Conservation (phyloP, 2,113 vertebrate species). For the Sisor rabdophorus region DNA sequence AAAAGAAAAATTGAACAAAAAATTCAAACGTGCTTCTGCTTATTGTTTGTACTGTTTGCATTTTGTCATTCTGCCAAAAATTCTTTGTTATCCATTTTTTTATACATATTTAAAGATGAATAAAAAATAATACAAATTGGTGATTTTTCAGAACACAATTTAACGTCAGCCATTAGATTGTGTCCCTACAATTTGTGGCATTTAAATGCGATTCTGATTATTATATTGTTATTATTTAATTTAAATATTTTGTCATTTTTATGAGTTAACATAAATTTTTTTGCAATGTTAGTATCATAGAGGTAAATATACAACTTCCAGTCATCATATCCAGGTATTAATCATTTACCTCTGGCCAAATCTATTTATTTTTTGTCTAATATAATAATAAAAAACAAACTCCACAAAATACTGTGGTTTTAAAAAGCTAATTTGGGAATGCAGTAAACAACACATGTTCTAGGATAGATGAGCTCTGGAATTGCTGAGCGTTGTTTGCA, state of each 20-base stretch:
- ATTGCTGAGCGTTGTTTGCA: conserved; percentile 40
- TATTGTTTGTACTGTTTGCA: neutral
- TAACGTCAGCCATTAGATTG: neutral
- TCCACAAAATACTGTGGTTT: neutral
- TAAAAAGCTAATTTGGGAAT: neutral
- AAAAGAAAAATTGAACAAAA: neutral
- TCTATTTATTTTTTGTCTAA: no score
- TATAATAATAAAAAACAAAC: no score
- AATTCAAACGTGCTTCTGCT: conserved; percentile 46
- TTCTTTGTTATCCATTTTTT: no score
- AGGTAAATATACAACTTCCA: neutral
- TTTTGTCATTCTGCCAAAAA: no score
- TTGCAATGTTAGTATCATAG: neutral
- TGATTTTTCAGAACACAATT: no score
- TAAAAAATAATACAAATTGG: no score
- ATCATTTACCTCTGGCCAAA: neutral
- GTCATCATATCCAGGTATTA: neutral
- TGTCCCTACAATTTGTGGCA: neutral
- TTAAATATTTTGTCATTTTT: neutral
- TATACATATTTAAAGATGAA: no score
- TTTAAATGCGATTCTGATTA: neutral
- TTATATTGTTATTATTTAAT: neutral
- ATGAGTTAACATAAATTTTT: neutral
- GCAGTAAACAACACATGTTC: neutral
- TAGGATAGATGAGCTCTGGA: conserved; percentile 33